Percentiles rank a stretch among this genome's conserved stretches.
Evolutionary conservation across 2,888 invertebrate species (phyloP).

Genomic region (Pristionchus fissidentatus): DNA sequence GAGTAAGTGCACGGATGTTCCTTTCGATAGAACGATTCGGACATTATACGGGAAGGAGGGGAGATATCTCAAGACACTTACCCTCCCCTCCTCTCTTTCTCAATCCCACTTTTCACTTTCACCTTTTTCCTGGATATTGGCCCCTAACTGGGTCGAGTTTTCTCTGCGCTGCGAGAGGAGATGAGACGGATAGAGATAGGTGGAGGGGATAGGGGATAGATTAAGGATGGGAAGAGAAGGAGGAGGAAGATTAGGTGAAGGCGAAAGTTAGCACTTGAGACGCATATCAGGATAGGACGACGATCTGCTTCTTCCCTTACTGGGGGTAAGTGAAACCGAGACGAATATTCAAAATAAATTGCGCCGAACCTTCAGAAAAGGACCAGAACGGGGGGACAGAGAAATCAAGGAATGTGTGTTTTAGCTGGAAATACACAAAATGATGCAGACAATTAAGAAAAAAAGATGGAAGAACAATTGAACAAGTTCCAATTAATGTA

Average conservation of each 20-base stretch:
- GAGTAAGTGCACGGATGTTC: slow-evolving; percentile 30
- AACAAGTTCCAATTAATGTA: too few species aligned
- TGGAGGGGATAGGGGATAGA: neutral
- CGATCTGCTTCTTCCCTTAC: too few species aligned
- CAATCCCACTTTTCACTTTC: neutral
- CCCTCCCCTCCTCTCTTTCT: slow-evolving; percentile 6
- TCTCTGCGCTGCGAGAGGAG: neutral
- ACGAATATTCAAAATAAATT: too few species aligned
- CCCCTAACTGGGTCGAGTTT: slow-evolving; percentile 33
- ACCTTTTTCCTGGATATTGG: slow-evolving; percentile 23
- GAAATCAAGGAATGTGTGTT: too few species aligned
- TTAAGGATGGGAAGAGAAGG: neutral
- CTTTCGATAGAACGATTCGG: neutral
- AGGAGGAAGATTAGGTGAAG: neutral
- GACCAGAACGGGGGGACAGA: too few species aligned
- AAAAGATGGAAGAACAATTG: too few species aligned
- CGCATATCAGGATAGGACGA: too few species aligned
- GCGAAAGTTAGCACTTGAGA: too few species aligned
- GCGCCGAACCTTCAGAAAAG: too few species aligned
- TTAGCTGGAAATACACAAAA: too few species aligned
- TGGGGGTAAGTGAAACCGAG: too few species aligned
- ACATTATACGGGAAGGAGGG: neutral
- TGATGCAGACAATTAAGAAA: too few species aligned
- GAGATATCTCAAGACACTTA: neutral
- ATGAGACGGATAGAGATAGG: neutral